Base-by-base conservation (phyloP, 92 coral and sea anemone species). In the Pocillopora grandis region DNA sequence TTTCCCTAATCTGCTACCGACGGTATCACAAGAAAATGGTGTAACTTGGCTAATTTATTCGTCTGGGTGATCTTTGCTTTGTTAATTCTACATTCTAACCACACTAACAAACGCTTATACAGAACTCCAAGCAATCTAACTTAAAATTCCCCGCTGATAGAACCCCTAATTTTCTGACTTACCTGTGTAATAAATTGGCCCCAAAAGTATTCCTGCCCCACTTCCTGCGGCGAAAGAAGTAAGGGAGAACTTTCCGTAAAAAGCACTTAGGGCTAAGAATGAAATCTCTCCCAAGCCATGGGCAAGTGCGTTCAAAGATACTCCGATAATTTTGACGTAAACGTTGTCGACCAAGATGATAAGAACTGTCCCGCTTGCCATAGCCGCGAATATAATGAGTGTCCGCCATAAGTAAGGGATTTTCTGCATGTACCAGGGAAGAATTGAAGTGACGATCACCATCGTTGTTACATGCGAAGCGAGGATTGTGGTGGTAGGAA, bases 221-320 rank as follows among this genome's bases (percentile, higher is more conserved):
- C 93, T 92, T 0, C 98, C 98, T 15, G 98, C 98, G 10, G 98
- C 93, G 56, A 94, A 94, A 4, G 92, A 84, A 7, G 98, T 90
- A 12, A 90, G 85, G 27, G 95, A 87, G 19, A 89, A 75, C 56
- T 81, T 88, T 4, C 93, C 91, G 76, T 94, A 94, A 76, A 94
- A 94, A 0, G 95, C 91, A 36, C 91, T 89, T 71, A 94, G 76
- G 15, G 95, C 98, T 10, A 94, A 77, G 67, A 94, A 94, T 0
- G 98, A 92, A 12, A 90, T 92, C 74, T 94, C 98, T 55, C 98
- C 98, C 58, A 94, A 67, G 36, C 93, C 93, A 27, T 94, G 98
- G 23, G 95, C 93, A 21, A 94, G 84, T 5, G 98, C 98, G 66
- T 92, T 94, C 0, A 88, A 61, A 0, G 93, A 78, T 16, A 94